phyloP scores from a whole-genome alignment of 2,888 invertebrate genomes.

The Drosophila neoperkinsi region DNA sequence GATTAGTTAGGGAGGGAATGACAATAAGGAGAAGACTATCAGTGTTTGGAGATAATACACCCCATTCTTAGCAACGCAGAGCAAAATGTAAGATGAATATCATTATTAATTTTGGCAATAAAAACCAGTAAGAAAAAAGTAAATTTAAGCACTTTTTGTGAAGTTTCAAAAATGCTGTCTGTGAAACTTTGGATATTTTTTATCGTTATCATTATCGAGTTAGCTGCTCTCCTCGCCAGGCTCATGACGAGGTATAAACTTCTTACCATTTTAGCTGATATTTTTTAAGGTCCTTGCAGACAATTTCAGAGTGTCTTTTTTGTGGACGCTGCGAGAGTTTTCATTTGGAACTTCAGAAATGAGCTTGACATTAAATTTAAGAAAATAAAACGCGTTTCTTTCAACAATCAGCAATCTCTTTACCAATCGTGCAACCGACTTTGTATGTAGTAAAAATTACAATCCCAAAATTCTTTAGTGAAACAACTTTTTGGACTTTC shows the following conservation, averaged over 20 bases:
- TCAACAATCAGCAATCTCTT: constrained; percentile 10
- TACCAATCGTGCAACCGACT: constrained; percentile 28
- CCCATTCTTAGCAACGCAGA: no score
- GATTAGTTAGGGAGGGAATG: no score
- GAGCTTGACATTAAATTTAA: background rate
- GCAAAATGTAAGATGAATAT: no score
- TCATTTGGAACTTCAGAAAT: background rate
- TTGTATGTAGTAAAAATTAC: constrained; percentile 16
- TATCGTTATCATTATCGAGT: no score
- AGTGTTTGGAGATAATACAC: no score
- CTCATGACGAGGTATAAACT: background rate
- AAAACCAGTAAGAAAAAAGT: no score
- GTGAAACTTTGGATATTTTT: no score
- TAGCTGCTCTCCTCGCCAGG: background rate
- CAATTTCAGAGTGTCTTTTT: background rate
- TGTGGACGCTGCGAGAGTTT: background rate
- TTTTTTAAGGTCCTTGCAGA: background rate
- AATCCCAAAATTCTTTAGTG: background rate
- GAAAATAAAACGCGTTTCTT: background rate
- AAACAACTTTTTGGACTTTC: constrained; percentile 10
- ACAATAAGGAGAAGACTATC: no score
- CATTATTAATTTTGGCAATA: no score
- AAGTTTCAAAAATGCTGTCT: no score
- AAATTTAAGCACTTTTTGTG: no score
- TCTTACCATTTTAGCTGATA: background rate